Evolutionary conservation across 2,888 invertebrate species (phyloP).

Genomic region (Trachelus stipa): DNA sequence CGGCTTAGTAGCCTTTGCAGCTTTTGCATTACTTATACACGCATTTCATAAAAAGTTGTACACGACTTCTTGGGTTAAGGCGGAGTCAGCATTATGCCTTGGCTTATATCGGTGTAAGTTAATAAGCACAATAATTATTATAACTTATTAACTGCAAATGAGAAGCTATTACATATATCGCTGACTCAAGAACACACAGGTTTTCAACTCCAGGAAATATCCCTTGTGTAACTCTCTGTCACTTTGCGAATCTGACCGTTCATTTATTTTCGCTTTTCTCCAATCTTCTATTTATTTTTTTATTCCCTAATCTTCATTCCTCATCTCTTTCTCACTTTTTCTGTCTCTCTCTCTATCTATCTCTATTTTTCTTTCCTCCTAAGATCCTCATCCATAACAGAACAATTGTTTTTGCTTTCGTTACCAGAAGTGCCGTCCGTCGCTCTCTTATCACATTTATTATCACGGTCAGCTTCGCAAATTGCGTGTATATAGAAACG

Average conservation of each 20-base stretch:
- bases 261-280: background rate
- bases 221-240: background rate
- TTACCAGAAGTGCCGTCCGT: background rate
- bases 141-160: slow-evolving; percentile 6
- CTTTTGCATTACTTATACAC: slow-evolving; percentile 56
- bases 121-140: slow-evolving; percentile 9
- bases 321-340: background rate
- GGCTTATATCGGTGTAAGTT: slow-evolving; percentile 5
- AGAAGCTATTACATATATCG: background rate
- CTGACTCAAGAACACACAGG: background rate
- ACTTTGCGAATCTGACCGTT: background rate
- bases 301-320: background rate
- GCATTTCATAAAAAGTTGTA: slow-evolving; percentile 44
- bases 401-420: background rate
- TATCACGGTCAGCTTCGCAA: background rate
- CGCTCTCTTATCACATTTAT: background rate
- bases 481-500: background rate
- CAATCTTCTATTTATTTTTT: background rate
- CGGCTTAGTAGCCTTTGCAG: slow-evolving; percentile 51
- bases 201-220: background rate
- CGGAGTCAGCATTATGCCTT: slow-evolving; percentile 16
- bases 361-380: background rate
- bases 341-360: background rate
- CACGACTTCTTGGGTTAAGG: slow-evolving; percentile 44
- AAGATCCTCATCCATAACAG: background rate